Base-by-base conservation (phyloP, 1,140 invertebrate genomes). In the Pseudomyrmex cubaensis region DNA sequence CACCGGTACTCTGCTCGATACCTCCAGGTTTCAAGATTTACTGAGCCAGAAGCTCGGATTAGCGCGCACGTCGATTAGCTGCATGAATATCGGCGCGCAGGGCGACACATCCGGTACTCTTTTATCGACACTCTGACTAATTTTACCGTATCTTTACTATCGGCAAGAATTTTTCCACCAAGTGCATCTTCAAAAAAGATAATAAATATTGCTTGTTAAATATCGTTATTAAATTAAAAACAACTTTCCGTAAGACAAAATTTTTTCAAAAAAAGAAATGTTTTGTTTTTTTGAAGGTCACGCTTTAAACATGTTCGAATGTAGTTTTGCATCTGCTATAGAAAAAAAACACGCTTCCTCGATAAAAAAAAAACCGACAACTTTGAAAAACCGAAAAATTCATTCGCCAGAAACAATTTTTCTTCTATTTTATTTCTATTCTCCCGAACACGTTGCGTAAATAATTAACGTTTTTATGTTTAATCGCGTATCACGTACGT, bases 1-100 rank as follows among this genome's bases (percentile, higher is more conserved):
- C n/a, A 95, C 95, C 48, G 96, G 96, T 17, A 96, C 96, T 5
- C 95, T 95, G 87, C 92, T 96, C 13, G 96, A 96, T 85, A 96
- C 95, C 17, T 93, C 95, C 64, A 94, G 96, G 83, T 96, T 96
- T 90, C 95, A 96, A 48, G 95, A 95, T 90, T 92, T 95, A 63
- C 91, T 96, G 25, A 95, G 95, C 35, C 93, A 96, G 87, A 94
- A 94, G 87, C 89, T 97, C 12, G 93, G 94, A 59, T 90, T 96
- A 50, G 95, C 95, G 46, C 94, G 95, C 13, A 92, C 92, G 12
- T 95, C 94, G 74, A 94, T 95, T 64, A 95, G 95, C 72, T 96
- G 95, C 35, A 96, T 95, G 94, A 95, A 95, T 82, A 95, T 96
- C 85, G 95, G 96, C 9, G 95, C 96, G 85, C 96, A 96, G 82